These are phyloP conservation scores for Phrynocephalus versicolor DNA, from an alignment of 2,113 vertebrate genomes.

Conservation along the genomic window DNA sequence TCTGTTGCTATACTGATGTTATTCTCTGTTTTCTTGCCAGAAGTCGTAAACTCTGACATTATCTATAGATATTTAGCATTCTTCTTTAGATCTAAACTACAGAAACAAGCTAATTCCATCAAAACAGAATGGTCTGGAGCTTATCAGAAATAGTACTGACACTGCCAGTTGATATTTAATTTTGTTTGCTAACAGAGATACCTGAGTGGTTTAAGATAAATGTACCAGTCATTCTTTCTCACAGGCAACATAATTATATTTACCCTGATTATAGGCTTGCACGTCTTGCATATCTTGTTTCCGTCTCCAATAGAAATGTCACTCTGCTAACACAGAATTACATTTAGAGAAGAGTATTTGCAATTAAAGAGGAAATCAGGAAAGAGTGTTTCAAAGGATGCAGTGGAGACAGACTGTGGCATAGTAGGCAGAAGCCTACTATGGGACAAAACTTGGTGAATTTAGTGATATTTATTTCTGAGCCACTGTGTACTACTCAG, in stretches of 20 bases:
- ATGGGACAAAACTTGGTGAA: background rate
- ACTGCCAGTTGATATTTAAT: background rate
- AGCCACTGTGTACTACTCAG: background rate
- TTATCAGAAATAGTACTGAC: background rate
- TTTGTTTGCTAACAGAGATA: background rate
- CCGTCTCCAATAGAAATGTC: background rate
- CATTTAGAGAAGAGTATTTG: background rate
- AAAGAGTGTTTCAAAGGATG: background rate
- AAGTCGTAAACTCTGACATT: constrained; percentile 9
- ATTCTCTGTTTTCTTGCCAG: background rate
- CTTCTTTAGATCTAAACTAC: background rate
- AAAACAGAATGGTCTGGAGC: background rate
- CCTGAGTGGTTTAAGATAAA: background rate
- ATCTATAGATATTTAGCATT: background rate
- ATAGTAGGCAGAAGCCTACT: background rate
- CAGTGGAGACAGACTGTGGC: background rate
- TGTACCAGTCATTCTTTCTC: background rate
- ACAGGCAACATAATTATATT: background rate
- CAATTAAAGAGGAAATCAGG: too few species aligned
- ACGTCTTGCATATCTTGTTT: background rate
- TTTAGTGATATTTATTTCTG: background rate
- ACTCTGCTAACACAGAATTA: background rate
- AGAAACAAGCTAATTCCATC: background rate
- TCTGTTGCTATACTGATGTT: background rate
- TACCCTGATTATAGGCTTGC: background rate